Evolutionary conservation across 2,797 vertebrate genomes (phyloP), one percentile per base, ranked within the genome.

Genomic region (Prunella strophiata): DNA sequence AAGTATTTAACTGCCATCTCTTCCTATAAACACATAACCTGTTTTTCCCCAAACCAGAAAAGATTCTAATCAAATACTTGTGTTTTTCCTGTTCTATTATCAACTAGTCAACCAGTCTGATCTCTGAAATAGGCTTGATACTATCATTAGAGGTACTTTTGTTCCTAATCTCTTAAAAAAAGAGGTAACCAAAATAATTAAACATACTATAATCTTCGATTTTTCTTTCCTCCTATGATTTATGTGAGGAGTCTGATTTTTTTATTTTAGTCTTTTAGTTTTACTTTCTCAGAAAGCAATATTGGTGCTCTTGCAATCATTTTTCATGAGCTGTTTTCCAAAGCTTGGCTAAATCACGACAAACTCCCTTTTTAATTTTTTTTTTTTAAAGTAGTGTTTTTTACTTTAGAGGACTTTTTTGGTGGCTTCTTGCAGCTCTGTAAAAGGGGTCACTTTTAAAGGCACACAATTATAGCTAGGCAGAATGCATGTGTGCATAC

Each of bases 21-120:
- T 86, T 42, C 50, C 61, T 92, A 48, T 92, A 89, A 93, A 91
- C 81, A 89, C 50, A 16, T 38, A 88, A 80, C 43, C 65, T 83
- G 65, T 58, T 94, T 91, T 43, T 62, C 54, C 61, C 50, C 38
- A 83, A 83, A 86, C 45, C 38, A 85, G 77, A 85, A 70, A 34
- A 85, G 84, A 92, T 96, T 79, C 86, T 89, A 87, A 93, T 94
- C 57, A 89, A 74, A 85, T 65, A 52, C 20, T 57, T 74, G 9
- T 47, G 51, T 5, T 79, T 86, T 84, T 74, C 34, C 34, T 82
- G 16, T 22, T 57, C 58, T 85, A 0, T 65, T 91, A 67, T 85
- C 50, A 90, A 22, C 58, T 67, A 22, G 34, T 70, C 32, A 54
- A 36, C 45, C 29, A 32, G 58, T 91, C n/a, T 50, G 72, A 74